Base-by-base conservation (phyloP, 2,797 vertebrate species). In the Clarias pachynema region DNA sequence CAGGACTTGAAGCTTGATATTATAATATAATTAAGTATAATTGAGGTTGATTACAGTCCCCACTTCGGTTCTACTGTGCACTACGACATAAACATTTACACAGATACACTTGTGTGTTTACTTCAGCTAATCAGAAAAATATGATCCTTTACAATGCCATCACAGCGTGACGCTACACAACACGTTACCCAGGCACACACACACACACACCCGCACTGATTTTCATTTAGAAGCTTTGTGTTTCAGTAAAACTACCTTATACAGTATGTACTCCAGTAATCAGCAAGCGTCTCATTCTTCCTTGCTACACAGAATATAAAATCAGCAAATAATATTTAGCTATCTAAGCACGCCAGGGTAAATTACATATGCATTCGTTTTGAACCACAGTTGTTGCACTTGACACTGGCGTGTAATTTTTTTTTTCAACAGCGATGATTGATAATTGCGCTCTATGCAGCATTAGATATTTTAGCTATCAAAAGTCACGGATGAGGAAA, bases 401-500 rank as follows among this genome's bases (percentile, higher is more conserved):
- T 57, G 56, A 20, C 73, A 14, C 56, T 22, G 53, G 34, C 26
- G 44, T 72, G 29, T 6, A 15, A 29, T 53, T 53, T 53, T 53
- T 53, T 40, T 77, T 37, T 14, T 26, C n/a, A 37, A 37, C 31
- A 24, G 20, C 9, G 24, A 0, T 79, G 37, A 79, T 49, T 63
- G 60, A 20, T 44, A 63, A 49, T 79, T 44, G 78, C 15, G 3
- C 31, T 37, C 10, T 15, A 37, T 12, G 31, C 29, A 8, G 37
- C 29, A 3, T 49, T 31, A 20, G 49, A 31, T 22, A 40, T 66
- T 84, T 68, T 78, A 37, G 44, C 29, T 16, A 53, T 87, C 74
- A 63, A 80, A 89, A 59, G 84, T 88, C 82, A 84, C 89, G 66
- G 81, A 87, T 74, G 81, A 86, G 86, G 79, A 89, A 88, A 86